These are phyloP conservation scores for Ciconia maguari DNA, from an alignment of 2,113 vertebrate genomes.

Conservation along the genomic window DNA sequence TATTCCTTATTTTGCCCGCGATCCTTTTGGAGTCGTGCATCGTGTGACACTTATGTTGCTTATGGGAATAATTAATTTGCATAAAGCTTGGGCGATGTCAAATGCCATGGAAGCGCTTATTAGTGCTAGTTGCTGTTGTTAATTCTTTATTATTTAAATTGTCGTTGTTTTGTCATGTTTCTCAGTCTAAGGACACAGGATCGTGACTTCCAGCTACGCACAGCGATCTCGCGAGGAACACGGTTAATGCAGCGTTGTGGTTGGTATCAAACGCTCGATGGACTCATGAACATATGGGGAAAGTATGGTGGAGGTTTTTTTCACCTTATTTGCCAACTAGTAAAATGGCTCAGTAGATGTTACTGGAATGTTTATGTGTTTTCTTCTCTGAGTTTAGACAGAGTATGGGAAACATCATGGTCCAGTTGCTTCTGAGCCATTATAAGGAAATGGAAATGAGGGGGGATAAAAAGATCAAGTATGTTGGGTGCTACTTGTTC, in stretches of 20 bases:
- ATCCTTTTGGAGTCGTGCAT: background rate
- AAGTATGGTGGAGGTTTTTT: background rate
- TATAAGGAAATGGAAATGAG: background rate
- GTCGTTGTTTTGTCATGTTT: background rate
- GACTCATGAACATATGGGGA: background rate
- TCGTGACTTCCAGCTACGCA: background rate
- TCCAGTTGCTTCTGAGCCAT: background rate
- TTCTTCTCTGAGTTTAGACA: background rate
- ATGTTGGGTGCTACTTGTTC: background rate
- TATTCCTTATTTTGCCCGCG: background rate
- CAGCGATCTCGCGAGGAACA: background rate
- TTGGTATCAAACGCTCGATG: background rate
- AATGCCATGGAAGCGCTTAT: background rate
- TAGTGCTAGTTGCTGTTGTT: background rate
- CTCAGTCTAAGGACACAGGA: background rate
- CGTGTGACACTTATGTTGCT: rapidly evolving
- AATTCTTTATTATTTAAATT: background rate
- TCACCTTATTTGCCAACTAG: background rate
- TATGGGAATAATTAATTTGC: background rate
- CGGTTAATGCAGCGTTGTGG: background rate
- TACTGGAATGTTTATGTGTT: background rate
- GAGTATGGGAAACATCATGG: background rate
- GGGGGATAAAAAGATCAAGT: background rate
- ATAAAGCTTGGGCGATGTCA: background rate
- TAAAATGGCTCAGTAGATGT: background rate